Evolutionary conservation across 2,113 vertebrate species (phyloP), one percentile per base, ranked within the genome.

Genomic region (Ia io): DNA sequence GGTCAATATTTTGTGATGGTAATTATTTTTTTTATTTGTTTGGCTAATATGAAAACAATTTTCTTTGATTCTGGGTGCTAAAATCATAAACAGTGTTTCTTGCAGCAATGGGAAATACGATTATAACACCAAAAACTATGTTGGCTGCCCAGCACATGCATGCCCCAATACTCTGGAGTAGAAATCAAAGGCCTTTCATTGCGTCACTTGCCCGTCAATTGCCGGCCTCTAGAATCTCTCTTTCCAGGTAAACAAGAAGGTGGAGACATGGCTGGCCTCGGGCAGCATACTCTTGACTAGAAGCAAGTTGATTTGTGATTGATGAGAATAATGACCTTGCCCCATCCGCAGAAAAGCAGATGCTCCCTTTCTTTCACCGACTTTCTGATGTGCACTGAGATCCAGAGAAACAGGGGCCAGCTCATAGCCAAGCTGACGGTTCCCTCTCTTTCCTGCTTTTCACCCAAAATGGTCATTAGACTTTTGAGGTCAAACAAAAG

Each of bases 51-150:
- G 37, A 30, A 93, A 95, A 71, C 67, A 49, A 49, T 37, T 14
- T 40, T 69, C 35, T 63, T 42, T 73, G 51, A 20, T 74, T 93
- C 40, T 56, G 20, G 44, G 12, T 71, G 53, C 77, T 65, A 73
- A 73, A 83, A 42, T 91, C 82, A 87, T 35, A 74, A 79, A 6
- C 32, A 18, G 7, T 83, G 42, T 87, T 77, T 84, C 82, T 56
- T 37, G 30, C 49, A 85, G 49, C 76, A 73, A 16, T 78, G 93
- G 90, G 83, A 96, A 90, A 86, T 35, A 83, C 25, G 69, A 90
- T 22, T 37, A 22, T 56, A 44, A 56, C 42, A 16, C 32, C n/a
- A 47, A 86, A 90, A 63, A 65, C 61, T 23, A 9, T 25, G 76
- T 83, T 96, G 8, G 20, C 51, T 65, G 42, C 70, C 12, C 53